A percentile compares a stretch with the other conserved stretches of the same genome.
Evolutionary conservation across 2,113 vertebrate genomes (phyloP).

Genomic region (Otolemur garnettii): DNA sequence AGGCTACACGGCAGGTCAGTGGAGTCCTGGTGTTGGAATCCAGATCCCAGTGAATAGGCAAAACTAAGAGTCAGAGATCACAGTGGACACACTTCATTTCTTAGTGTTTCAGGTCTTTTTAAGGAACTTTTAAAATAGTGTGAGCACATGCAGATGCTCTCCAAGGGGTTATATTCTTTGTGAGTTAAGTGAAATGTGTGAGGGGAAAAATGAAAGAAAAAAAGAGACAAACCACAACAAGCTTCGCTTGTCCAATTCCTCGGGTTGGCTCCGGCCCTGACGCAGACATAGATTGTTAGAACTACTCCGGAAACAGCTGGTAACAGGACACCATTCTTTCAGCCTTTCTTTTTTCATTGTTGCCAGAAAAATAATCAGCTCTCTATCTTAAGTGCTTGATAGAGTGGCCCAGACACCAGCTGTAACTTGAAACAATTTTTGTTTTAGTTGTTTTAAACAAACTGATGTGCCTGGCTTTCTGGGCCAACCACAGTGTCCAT

Average conservation of each 20-base stretch:
- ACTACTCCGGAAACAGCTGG: conserved; percentile 71
- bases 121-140: neutral
- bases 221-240: neutral
- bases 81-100: neutral
- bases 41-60: neutral
- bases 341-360: conserved; percentile 62
- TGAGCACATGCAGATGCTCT: neutral
- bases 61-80: neutral
- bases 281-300: conserved; percentile 40
- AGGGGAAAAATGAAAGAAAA: neutral
- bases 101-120: neutral
- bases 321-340: conserved; percentile 65
- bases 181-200: neutral
- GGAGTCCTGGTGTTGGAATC: neutral
- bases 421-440: conserved; percentile 73
- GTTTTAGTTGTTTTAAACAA: conserved; percentile 70
- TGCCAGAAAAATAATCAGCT: conserved; percentile 79
- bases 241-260: neutral
- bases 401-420: conserved; percentile 67
- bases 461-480: conserved; percentile 37
- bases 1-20: neutral
- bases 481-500: neutral
- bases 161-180: neutral
- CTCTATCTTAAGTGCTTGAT: conserved; percentile 77
- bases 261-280: neutral